Evolutionary conservation across 2,797 vertebrate species (phyloP), one percentile per base, ranked within the genome.

Genomic region (Anguilla pacifica): DNA sequence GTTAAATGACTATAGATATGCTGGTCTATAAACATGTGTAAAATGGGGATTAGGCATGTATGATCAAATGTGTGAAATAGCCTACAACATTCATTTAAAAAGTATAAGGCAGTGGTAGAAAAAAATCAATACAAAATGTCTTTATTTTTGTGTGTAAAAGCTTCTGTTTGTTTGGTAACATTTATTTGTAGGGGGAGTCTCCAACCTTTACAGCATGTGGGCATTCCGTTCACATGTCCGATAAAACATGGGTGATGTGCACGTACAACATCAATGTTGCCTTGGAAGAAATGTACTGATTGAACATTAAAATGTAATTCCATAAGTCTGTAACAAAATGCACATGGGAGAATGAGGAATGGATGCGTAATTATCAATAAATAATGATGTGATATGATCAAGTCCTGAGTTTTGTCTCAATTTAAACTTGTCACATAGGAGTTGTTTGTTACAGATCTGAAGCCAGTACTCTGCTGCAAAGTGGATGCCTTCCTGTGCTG

Each of bases 401-500:
- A 22, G 59, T 13, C 51, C 51, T 53, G 51, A 53, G 51, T 53
- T 53, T 53, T 61, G 22, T 25, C 22, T 61, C 59, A 61, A 61
- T 19, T 61, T 61, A 25, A 61, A 17, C 35, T 51, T 82, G 46
- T 82, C 9, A 82, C 19, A 11, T 1, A 79, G 15, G 13, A 79
- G 31, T 22, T 10, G 19, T 82, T 9, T 7, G 22, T 9, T 67
- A 70, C 11, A 25, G 64, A 86, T 31, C 22, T 72, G 43, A 49
- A 51, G 19, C 85, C 22, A 43, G 25, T 35, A 49, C 64, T 28
- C 25, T 3, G 43, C 64, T 86, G 4, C 28, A 51, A 53, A 28
- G 85, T 74, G 43, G 49, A 51, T 74, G 39, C 64, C 85, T 86
- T 86, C 46, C 64, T 86, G 25, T 53, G 46, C 46, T 19, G 3